These are phyloP conservation scores for Steinernema carpocapsae DNA, from an alignment of 2,888 invertebrate species.

Conservation along the genomic window DNA sequence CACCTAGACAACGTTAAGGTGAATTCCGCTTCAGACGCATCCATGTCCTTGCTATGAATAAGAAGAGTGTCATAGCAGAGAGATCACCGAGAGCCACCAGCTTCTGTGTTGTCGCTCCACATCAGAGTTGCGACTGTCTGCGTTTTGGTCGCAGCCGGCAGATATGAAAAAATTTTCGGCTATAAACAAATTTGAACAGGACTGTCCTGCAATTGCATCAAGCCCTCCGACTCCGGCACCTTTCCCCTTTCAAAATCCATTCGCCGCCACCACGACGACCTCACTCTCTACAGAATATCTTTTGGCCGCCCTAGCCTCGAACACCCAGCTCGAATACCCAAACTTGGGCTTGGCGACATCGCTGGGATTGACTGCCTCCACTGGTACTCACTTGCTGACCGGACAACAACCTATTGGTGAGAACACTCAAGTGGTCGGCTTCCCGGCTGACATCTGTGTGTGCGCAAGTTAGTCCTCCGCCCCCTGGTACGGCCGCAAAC, in stretches of 20 bases:
- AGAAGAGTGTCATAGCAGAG: constrained; percentile 24
- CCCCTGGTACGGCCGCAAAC: constrained; percentile 35
- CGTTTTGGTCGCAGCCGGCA: constrained; percentile 22
- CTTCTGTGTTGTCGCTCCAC: constrained; percentile 25
- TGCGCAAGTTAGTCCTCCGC: constrained; percentile 34
- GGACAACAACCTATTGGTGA: constrained; percentile 34
- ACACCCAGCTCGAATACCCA: constrained; percentile 28
- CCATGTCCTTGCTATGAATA: constrained; percentile 33
- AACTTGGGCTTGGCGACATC: constrained; percentile 30
- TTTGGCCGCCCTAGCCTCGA: constrained; percentile 29
- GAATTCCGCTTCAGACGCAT: constrained; percentile 33
- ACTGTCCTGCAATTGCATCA: constrained; percentile 40
- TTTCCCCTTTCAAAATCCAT: constrained; percentile 26
- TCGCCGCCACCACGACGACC: constrained; percentile 34
- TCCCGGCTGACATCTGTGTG: constrained; percentile 34
- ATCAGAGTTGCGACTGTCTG: constrained; percentile 12
- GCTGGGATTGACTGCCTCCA: constrained; percentile 21
- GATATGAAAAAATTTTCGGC: constrained; percentile 43
- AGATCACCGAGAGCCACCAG: constrained; percentile 22
- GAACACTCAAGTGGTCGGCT: constrained; percentile 35
- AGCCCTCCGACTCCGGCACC: constrained; percentile 37
- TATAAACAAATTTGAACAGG: constrained; percentile 42
- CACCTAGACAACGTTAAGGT: constrained; percentile 33
- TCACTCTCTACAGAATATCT: constrained; percentile 22
- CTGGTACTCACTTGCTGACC: constrained; percentile 30